Evolutionary conservation across 2,888 invertebrate genomes (phyloP).

Genomic region (Dicyrtoma fusca): DNA sequence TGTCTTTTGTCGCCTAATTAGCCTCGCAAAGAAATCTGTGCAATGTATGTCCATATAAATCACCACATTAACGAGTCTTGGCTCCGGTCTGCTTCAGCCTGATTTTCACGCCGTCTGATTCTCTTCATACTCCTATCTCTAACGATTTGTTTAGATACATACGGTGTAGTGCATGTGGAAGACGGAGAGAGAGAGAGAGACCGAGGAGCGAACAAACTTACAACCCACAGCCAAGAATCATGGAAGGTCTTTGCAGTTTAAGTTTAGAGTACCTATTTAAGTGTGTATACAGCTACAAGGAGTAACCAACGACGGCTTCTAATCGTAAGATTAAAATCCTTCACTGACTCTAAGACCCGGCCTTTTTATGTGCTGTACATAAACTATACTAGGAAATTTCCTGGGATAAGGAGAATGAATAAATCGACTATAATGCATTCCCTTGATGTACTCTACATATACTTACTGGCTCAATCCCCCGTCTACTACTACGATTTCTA

Average conservation of each 20-base stretch:
- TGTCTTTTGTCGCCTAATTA: constrained; percentile 45
- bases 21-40: constrained; percentile 35
- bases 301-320: too few species aligned
- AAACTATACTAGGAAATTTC: too few species aligned
- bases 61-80: constrained; percentile 42
- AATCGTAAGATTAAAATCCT: too few species aligned
- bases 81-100: constrained; percentile 37
- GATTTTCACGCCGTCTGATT: constrained; percentile 37
- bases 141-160: background rate
- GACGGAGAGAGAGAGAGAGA: background rate
- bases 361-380: too few species aligned
- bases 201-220: background rate
- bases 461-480: too few species aligned
- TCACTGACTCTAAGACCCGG: too few species aligned
- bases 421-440: background rate
- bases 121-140: background rate
- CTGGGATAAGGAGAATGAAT: too few species aligned
- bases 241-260: too few species aligned
- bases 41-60: constrained; percentile 41
- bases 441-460: too few species aligned
- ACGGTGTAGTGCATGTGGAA: background rate
- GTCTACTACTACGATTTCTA: background rate
- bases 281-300: background rate
- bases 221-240: too few species aligned
- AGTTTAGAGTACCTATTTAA: too few species aligned